Conservation (phyloP, 2,113 vertebrate species). For the Telmatochromis bifrenatus region DNA sequence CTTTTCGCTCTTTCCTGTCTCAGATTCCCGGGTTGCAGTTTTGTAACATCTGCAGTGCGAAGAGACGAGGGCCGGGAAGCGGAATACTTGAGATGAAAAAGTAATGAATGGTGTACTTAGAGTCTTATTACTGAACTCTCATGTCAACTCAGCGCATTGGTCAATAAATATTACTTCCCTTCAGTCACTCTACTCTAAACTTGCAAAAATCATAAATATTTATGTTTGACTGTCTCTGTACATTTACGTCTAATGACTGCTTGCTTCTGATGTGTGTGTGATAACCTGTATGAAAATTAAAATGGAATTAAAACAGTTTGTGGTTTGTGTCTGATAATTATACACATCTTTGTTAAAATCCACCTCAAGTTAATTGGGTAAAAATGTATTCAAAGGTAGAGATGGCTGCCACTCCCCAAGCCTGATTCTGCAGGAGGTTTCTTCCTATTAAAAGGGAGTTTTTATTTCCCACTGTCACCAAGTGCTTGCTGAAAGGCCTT, state of each 20-base stretch:
- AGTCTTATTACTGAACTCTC: background rate
- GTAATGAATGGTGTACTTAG: conserved; percentile 9
- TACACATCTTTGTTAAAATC: background rate
- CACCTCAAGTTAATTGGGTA: background rate
- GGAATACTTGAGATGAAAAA: conserved; percentile 84
- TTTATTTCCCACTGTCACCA: background rate
- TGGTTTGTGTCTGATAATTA: background rate
- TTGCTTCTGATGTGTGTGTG: background rate
- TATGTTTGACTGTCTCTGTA: conserved; percentile 7
- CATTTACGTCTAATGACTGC: conserved; percentile 27
- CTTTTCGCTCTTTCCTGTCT: background rate
- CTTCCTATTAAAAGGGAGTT: background rate
- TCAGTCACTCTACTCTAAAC: background rate
- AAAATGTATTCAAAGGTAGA: background rate
- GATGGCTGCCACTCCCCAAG: background rate
- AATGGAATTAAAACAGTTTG: background rate
- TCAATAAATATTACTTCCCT: conserved; percentile 24
- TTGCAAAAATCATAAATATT: conserved; percentile 12
- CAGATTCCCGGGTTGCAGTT: conserved; percentile 83
- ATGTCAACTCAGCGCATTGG: background rate
- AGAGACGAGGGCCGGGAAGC: conserved; percentile 85
- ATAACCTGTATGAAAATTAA: conserved; percentile 22
- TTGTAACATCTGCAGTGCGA: conserved; percentile 97
- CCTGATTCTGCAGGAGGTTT: background rate
- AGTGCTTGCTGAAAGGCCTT: background rate